Base-by-base conservation (phyloP, 2,797 vertebrate species). In the Sebastes kiyomatsui region DNA sequence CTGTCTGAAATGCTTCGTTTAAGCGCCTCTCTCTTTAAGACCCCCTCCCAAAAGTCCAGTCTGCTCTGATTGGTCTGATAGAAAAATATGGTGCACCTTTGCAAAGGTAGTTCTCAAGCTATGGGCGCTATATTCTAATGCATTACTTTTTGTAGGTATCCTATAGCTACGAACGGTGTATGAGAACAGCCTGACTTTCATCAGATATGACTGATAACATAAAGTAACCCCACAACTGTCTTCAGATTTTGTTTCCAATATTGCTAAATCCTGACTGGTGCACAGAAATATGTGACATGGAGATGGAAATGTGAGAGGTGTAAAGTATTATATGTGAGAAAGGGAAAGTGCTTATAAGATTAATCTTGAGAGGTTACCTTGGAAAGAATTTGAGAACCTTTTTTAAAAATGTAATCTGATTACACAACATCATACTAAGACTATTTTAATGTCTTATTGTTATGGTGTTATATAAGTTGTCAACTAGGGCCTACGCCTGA, bases 391-490 rank as follows among this genome's bases (percentile, higher is more conserved):
- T 27, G 12, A 62, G 14, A 25, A 67, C 12, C 3, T n/a, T 61
- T 30, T 11, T 49, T 20, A 3, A 0, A 2, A 71, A 12, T 4
- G 1, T 25, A 59, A 60, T 38, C 14, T 69, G 56, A 65, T 69
- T 67, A 71, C 23, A 32, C 33, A 80, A 72, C 49, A 58, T 60
- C 49, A 60, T 23, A n/a, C 52, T 16, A 3, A 10, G 32, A 65
- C 68, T 72, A 18, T 60, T 54, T 30, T 32, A 42, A 61, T 68
- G 10, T 59, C 22, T 35, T n/a, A 18, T 30, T 66, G 20, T 74
- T 42, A 13, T 22, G 12, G 13, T 30, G 27, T 83, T 77, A 60
- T 68, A 42, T 71, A 79, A 76, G 32, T 61, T 62, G 18, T 52
- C 62, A 65, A 4, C 22, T 4, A n/a, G 20, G 33, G 32, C 67